Base-by-base conservation (phyloP, 2,113 vertebrate species). In the Limnothrissa miodon region DNA sequence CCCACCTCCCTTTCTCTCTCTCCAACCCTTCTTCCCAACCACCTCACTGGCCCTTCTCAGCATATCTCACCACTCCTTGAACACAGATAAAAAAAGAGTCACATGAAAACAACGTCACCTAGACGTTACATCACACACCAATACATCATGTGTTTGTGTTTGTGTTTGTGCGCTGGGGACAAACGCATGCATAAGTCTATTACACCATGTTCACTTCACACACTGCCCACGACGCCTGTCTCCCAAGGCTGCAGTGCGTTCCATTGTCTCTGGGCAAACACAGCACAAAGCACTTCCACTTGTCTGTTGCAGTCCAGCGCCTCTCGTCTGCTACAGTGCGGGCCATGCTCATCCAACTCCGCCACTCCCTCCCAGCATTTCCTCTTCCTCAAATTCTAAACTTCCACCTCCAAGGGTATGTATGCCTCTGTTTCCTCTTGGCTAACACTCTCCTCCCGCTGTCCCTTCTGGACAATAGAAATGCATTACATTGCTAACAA, bases 21-120 rank as follows among this genome's bases (percentile, higher is more conserved):
- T 29, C 62, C 25, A 13, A 10, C 2, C 62, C 25, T 1, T 4
- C 62, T 1, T 1, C 25, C 9, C 29, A 29, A 1, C 59, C 59
- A 9, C 59, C 48, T 53, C 8, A 2, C 19, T 2, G 1, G 59
- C 56, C 56, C 56, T 59, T 29, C 66, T 13, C 66, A 74, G 66
- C 11, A 11, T 39, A 17, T 74, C 29, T 33, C 66, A 74, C 29
- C 66, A 36, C 66, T 39, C 66, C 29, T 33, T 10, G 3, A 39
- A 13, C 29, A 74, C 66, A 36, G 66, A 74, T 74, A 74, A 74
- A 74, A 66, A n/a, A 66, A 74, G 29, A 5, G 29, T 74, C 66
- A 74, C 66, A 74, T 74, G 66, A 74, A 74, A 74, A 74, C 66
- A 29, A 74, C 66, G 66, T 74, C 66, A 74, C 66, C 66, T 36